Evolutionary conservation across 2,113 vertebrate genomes (phyloP).

Genomic region (Oncorhynchus keta): DNA sequence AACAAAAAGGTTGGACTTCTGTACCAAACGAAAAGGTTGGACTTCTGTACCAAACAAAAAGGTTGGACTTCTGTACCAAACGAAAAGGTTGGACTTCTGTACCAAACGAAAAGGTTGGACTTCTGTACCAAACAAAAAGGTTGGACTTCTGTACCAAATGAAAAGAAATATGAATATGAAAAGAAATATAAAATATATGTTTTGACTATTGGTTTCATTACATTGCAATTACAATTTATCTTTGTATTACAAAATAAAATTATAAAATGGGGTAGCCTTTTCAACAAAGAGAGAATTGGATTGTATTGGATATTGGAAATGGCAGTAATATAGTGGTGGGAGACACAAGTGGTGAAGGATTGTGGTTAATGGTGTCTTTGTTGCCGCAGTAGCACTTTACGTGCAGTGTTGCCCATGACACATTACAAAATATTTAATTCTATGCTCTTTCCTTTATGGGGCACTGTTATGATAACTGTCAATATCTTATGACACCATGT

Average conservation of each 20-base stretch:
- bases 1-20: conserved; percentile 32
- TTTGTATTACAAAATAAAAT: conserved; percentile 75
- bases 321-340: conserved; percentile 74
- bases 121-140: too few species aligned
- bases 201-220: conserved; percentile 67
- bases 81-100: not conserved
- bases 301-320: conserved; percentile 78
- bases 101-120: conserved; percentile 48
- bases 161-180: conserved; percentile 8
- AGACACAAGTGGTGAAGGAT: conserved; percentile 74
- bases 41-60: conserved; percentile 55
- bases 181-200: conserved; percentile 50
- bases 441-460: too few species aligned
- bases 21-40: conserved; percentile 41
- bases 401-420: too few species aligned
- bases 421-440: too few species aligned
- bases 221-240: conserved; percentile 67
- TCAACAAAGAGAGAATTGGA: conserved; percentile 73
- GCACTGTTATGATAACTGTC: too few species aligned
- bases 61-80: too few species aligned
- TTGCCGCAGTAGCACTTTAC: conserved; percentile 25
- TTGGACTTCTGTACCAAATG: conserved; percentile 55
- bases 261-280: conserved; percentile 76
- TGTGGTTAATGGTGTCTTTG: conserved; percentile 68
- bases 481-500: too few species aligned